phyloP scores from a whole-genome alignment of 2,797 vertebrate species.

The Natrix natrix region DNA sequence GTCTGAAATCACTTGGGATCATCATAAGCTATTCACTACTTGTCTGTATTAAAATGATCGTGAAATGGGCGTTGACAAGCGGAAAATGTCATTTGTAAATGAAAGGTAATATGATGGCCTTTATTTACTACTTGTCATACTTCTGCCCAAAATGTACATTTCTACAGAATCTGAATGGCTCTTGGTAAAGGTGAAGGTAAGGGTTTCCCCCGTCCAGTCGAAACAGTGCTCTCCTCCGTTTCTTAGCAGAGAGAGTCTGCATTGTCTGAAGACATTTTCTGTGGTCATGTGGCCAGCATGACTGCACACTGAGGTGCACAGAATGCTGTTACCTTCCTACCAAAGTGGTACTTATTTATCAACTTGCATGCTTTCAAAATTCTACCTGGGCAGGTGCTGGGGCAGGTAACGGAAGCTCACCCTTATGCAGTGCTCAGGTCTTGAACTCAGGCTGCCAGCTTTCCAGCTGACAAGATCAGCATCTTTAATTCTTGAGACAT shows the following conservation, averaged over 20 bases:
- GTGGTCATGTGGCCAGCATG: not conserved
- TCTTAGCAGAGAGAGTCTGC: not conserved
- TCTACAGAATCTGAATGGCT: not conserved
- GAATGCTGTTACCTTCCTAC: not conserved
- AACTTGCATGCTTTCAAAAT: not conserved
- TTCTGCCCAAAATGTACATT: not conserved
- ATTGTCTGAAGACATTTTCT: not conserved
- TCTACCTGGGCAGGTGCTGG: not conserved
- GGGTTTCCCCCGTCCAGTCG: not conserved
- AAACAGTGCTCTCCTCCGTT: not conserved
- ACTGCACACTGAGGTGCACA: not conserved
- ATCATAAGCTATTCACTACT: not conserved
- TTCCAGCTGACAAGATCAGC: not conserved
- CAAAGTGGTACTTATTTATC: not conserved
- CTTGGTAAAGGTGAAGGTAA: not conserved
- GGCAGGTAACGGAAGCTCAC: not conserved
- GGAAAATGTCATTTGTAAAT: constrained; percentile 15
- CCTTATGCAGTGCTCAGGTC: not conserved
- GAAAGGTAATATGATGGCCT: constrained; percentile 11
- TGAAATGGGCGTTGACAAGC: not conserved
- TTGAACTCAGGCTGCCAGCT: not conserved
- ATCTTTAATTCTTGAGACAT: not conserved
- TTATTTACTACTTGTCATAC: constrained; percentile 2
- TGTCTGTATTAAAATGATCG: not conserved
- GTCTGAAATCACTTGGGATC: not conserved